Base-by-base conservation (phyloP, 2,888 invertebrate species). In the Pecten maximus region DNA sequence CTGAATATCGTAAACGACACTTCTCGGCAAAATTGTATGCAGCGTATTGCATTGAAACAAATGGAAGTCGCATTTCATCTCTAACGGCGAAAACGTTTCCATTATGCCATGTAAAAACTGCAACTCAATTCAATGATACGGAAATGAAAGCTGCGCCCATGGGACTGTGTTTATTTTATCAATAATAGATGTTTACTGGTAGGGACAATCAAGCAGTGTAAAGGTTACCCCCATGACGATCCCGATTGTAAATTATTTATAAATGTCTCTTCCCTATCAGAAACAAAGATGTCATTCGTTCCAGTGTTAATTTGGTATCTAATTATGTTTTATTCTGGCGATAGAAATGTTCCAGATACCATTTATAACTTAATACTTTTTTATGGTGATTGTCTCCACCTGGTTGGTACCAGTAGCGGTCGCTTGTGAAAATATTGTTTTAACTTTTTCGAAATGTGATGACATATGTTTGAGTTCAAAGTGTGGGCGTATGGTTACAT, bases 41-140 rank as follows among this genome's bases (percentile, higher is more conserved):
- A 74, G 35, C 28, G 74, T 28, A 74, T 74, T 35, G 74, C 35
- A 35, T 74, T 28, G 74, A 15, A 74, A 74, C 74, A 74, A 74
- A 74, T 74, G 74, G 35, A 74, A 74, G 74, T 6, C 23, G 35
- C 74, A 74, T 74, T 74, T 74, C 74, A 35, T 74, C 74, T 74
- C 35, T 74, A 28, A 35, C 74, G 28, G 74, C 74, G 35, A 74
- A 74, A 74, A 74, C 23, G 35, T 23, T 35, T 74, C 74, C 74
- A 74, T 74, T 28, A 74, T 74, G 8, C 35, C 28, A 8, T 35
- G 54, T 35, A 74, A 35, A 74, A 74, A 28, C 1, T 3, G 54
- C 54, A 23, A 35, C 35, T 74, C 74, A 74, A 74, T n/a, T 74
- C 74, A 74, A 35, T 35, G 74, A 74, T 35, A 74, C 10, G 74